Evolutionary conservation across 2,797 vertebrate species (phyloP).

Genomic region (Carapus acus): DNA sequence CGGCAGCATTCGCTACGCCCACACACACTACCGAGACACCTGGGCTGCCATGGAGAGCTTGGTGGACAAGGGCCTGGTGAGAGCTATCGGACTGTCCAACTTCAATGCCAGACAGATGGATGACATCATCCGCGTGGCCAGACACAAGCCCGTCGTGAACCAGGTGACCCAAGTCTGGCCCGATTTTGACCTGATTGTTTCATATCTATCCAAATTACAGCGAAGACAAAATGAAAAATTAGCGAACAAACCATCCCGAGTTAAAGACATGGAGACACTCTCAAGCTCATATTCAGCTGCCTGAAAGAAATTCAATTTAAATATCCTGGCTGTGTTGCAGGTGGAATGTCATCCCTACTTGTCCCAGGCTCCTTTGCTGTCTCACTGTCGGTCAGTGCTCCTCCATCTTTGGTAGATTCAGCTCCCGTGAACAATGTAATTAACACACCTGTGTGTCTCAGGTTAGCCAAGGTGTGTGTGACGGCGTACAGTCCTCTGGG

Average conservation of each 20-base stretch:
- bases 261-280: too few species aligned
- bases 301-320: not conserved
- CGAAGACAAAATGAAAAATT: too few species aligned
- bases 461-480: slow-evolving; percentile 58
- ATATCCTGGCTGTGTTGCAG: too few species aligned
- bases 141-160: slow-evolving; percentile 69
- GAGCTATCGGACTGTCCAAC: slow-evolving; percentile 72
- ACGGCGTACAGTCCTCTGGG: slow-evolving; percentile 76
- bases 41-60: slow-evolving; percentile 74
- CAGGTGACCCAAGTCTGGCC: slow-evolving; percentile 68
- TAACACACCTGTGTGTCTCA: slow-evolving; percentile 19
- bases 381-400: slow-evolving; percentile 63
- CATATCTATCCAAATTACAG: too few species aligned
- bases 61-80: slow-evolving; percentile 69
- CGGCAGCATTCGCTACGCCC: slow-evolving; percentile 66
- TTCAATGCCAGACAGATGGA: slow-evolving; percentile 71
- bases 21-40: slow-evolving; percentile 71
- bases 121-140: slow-evolving; percentile 65
- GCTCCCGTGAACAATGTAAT: not conserved
- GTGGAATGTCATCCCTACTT: slow-evolving; percentile 75
- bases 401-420: not conserved
- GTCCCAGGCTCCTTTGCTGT: slow-evolving; percentile 63
- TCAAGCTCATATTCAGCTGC: too few species aligned
- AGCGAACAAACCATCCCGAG: too few species aligned
- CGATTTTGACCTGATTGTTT: too few species aligned